Conservation (phyloP, 1,140 invertebrate genomes). For the Stenopsyche tienmushanensis region DNA sequence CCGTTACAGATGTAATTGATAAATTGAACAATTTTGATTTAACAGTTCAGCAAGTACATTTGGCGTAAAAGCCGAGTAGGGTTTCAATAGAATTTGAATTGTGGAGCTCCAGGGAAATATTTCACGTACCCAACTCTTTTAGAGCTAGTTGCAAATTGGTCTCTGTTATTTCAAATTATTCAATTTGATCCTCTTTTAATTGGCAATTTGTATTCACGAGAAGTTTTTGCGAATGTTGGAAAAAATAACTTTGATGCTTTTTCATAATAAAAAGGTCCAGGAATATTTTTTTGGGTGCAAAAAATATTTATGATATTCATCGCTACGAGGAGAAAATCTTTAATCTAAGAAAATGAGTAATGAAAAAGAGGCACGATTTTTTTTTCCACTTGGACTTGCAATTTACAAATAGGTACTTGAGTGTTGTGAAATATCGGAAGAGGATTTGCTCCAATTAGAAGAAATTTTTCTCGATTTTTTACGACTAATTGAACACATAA, state of each 20-base stretch:
- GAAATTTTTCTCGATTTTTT: too few species aligned
- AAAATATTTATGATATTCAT: background rate
- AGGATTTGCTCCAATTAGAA: too few species aligned
- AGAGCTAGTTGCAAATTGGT: constrained; percentile 14
- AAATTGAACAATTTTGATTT: too few species aligned
- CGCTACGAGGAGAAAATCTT: background rate
- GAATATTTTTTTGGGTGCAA: background rate
- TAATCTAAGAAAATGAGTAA: background rate
- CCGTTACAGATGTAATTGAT: too few species aligned
- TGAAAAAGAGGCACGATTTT: background rate
- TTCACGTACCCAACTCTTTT: constrained; percentile 1
- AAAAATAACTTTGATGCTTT: background rate
- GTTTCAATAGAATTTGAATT: constrained; percentile 7
- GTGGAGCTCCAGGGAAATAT: background rate
- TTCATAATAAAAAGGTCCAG: background rate
- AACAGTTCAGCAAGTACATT: too few species aligned
- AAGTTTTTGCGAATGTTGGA: constrained; percentile 10
- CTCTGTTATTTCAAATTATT: constrained; percentile 24
- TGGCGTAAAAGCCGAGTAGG: background rate
- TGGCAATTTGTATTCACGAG: constrained; percentile 28
- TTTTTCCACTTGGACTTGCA: too few species aligned
- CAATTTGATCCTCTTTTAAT: constrained; percentile 27
- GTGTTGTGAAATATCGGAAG: too few species aligned
- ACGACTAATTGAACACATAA: too few species aligned
- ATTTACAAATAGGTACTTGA: too few species aligned